A percentile compares a stretch with the other conserved stretches of the same genome.
These are phyloP conservation scores for Dermochelys coriacea DNA, from an alignment of 2,797 vertebrate genomes.

Conservation along the genomic window DNA sequence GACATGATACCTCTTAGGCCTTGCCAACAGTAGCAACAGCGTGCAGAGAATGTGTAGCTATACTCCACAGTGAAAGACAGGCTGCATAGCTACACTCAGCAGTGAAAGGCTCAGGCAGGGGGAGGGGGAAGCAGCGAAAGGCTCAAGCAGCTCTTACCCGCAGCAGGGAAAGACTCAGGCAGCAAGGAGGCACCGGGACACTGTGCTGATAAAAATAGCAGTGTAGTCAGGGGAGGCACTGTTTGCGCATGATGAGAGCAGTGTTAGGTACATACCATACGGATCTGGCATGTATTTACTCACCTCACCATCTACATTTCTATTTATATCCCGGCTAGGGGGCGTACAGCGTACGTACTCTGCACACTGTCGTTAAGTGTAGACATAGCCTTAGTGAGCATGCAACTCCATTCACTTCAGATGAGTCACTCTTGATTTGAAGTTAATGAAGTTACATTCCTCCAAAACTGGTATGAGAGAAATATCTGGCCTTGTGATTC, in stretches of 20 bases:
- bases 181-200: neutral
- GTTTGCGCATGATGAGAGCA: neutral
- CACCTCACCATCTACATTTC: neutral
- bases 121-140: neutral
- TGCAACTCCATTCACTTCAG: no score
- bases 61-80: neutral
- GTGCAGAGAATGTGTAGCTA: neutral
- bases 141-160: neutral
- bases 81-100: neutral
- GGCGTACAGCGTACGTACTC: neutral
- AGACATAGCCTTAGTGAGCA: neutral
- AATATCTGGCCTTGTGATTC: neutral
- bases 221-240: neutral
- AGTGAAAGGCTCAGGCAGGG: neutral
- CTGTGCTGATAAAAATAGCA: neutral
- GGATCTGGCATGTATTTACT: neutral
- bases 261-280: neutral
- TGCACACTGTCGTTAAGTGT: neutral
- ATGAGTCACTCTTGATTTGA: neutral
- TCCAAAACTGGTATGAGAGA: neutral
- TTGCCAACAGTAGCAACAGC: neutral
- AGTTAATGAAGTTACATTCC: accelerated
- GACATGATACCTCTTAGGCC: neutral
- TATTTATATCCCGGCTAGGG: neutral
- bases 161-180: neutral